Conservation (phyloP, 1,140 invertebrate genomes). For the Gyrodactylus salaris region DNA sequence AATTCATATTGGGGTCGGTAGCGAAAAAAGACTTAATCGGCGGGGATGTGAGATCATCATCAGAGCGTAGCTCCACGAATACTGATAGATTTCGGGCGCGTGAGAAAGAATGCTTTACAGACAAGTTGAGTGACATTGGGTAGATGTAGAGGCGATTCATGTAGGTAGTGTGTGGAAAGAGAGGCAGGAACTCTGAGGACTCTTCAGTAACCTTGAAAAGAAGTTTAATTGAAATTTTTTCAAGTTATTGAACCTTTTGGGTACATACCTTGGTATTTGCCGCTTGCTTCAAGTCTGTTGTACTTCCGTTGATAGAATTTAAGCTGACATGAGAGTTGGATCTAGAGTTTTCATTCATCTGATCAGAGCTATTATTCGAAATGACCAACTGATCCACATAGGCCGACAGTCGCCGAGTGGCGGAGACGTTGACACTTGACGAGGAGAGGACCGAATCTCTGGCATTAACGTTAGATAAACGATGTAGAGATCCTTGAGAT, state of each 20-base stretch:
- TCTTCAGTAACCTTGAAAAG: background rate
- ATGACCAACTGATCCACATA: background rate
- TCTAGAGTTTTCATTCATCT: background rate
- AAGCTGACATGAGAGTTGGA: background rate
- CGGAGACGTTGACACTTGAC: background rate
- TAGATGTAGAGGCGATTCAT: conserved; percentile 60
- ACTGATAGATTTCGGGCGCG: conserved; percentile 61
- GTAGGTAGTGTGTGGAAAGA: conserved; percentile 41
- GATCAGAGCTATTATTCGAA: background rate
- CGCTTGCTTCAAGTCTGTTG: background rate
- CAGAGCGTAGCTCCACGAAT: conserved; percentile 43
- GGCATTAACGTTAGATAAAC: background rate
- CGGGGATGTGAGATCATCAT: conserved; percentile 32
- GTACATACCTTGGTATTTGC: background rate
- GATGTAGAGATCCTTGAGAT: background rate
- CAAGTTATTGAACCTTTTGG: no score
- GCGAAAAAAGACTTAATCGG: conserved; percentile 27
- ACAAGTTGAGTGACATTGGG: conserved; percentile 45
- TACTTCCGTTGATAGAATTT: background rate
- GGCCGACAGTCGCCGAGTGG: background rate
- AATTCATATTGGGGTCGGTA: conserved; percentile 9
- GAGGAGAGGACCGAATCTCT: background rate
- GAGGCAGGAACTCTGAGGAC: conserved; percentile 18
- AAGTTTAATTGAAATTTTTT: no score
- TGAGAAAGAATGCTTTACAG: conserved; percentile 50